Evolutionary conservation across 2,797 vertebrate genomes (phyloP).

Genomic region (Takifugu ocellatus): DNA sequence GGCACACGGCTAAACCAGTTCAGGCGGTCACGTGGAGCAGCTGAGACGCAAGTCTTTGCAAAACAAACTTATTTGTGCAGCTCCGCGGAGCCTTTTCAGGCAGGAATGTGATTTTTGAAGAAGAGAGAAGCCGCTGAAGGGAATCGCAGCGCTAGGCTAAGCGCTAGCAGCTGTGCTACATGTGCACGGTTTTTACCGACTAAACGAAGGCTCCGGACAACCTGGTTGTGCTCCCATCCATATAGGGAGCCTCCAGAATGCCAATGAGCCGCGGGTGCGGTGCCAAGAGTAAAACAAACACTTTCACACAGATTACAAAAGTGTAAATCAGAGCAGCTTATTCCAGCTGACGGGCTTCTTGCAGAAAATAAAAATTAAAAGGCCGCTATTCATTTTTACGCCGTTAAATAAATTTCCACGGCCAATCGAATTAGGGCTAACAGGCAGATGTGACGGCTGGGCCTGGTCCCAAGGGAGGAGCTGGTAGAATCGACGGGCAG

Average conservation of each 20-base stretch:
- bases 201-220: constrained; percentile 63
- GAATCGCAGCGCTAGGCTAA: constrained; percentile 23
- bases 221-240: constrained; percentile 62
- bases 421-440: constrained; percentile 55
- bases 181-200: constrained; percentile 61
- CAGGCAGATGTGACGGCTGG: constrained; percentile 56
- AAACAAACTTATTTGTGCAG: constrained; percentile 57
- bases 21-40: constrained; percentile 32
- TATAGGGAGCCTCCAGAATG: constrained; percentile 53
- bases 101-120: constrained; percentile 46
- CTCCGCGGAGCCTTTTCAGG: constrained; percentile 24
- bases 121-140: constrained; percentile 22
- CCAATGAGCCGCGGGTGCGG: constrained; percentile 46
- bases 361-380: constrained; percentile 21
- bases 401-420: constrained; percentile 40
- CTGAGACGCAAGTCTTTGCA: constrained; percentile 44
- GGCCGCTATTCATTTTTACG: constrained; percentile 32
- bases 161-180: constrained; percentile 62
- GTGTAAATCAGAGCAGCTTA: constrained; percentile 26
- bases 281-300: constrained; percentile 19
- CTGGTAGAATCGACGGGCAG: constrained; percentile 64
- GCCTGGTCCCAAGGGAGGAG: constrained; percentile 45
- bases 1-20: constrained; percentile 55
- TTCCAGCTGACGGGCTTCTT: constrained; percentile 6
- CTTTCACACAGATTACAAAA: constrained; percentile 28